Evolutionary conservation across 2,797 vertebrate genomes (phyloP).

Genomic region (Amblyopsis hoosieri): DNA sequence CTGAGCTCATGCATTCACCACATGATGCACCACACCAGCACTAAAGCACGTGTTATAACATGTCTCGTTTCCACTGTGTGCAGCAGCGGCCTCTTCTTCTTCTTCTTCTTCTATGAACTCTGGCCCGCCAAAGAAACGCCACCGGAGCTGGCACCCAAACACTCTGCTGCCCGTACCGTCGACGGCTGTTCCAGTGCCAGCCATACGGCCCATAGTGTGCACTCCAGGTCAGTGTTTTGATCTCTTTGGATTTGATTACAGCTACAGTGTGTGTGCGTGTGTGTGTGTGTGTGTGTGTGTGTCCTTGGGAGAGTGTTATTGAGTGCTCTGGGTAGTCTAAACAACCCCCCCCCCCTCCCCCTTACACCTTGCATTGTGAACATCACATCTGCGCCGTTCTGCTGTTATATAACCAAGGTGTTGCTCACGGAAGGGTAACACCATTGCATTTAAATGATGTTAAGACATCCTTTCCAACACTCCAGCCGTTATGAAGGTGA

Average conservation of each 20-base stretch:
- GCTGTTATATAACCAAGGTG: neutral
- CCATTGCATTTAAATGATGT: no score
- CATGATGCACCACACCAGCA: no score
- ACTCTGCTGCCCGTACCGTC: slow-evolving; percentile 80
- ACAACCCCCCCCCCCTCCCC: neutral
- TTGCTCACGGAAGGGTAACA: no score
- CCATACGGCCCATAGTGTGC: slow-evolving; percentile 84
- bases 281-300: slow-evolving; percentile 9
- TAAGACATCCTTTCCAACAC: neutral
- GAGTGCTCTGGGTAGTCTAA: slow-evolving; percentile 6
- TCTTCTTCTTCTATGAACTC: slow-evolving; percentile 80
- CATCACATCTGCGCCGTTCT: slow-evolving; percentile 34
- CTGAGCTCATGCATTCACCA: neutral
- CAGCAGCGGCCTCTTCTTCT: neutral
- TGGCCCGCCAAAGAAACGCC: slow-evolving; percentile 96
- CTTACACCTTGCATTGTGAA: slow-evolving; percentile 21
- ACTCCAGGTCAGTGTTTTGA: slow-evolving; percentile 80
- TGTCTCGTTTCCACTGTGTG: neutral
- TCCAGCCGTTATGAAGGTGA: neutral
- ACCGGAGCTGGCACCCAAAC: slow-evolving; percentile 92
- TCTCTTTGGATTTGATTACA: neutral
- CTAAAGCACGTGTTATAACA: no score
- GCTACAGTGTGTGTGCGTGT: slow-evolving; percentile 10
- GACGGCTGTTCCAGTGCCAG: slow-evolving; percentile 82
- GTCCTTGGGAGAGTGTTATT: neutral